A percentile compares a stretch with the other conserved stretches of the same genome.
Conservation (phyloP, 2,113 vertebrate species). For the Herpailurus yagouaroundi region DNA sequence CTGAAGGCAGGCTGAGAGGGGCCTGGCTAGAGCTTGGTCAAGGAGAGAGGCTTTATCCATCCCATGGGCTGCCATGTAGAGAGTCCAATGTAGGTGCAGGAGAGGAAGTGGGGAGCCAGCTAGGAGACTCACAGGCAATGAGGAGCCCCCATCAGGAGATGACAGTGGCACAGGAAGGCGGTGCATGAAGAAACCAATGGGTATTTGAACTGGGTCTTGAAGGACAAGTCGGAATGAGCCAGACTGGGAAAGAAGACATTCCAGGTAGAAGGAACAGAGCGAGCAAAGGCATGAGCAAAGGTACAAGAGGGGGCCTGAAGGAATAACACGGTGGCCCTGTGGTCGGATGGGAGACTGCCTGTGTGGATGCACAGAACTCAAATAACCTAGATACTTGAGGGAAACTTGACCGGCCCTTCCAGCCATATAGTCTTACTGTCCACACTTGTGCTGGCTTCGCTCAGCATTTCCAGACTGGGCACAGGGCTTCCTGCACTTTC, state of each 20-base stretch:
- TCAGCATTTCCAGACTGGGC: background rate
- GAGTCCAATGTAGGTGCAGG: background rate
- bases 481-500: background rate
- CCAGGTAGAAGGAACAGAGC: background rate
- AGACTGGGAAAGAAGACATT: background rate
- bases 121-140: background rate
- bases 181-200: background rate
- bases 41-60: background rate
- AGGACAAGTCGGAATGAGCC: background rate
- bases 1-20: background rate
- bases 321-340: background rate
- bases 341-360: background rate
- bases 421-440: background rate
- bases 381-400: background rate
- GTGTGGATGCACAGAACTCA: background rate
- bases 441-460: background rate
- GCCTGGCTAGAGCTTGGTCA: too few species aligned
- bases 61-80: background rate
- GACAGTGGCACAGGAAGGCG: fast-evolving
- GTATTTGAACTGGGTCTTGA: background rate
- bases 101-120: background rate
- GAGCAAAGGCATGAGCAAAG: background rate
- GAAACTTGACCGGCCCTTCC: fast-evolving
- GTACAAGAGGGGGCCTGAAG: background rate
- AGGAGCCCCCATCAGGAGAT: background rate